phyloP scores from a whole-genome alignment of 2,888 invertebrate genomes.

The Pomacea canaliculata region DNA sequence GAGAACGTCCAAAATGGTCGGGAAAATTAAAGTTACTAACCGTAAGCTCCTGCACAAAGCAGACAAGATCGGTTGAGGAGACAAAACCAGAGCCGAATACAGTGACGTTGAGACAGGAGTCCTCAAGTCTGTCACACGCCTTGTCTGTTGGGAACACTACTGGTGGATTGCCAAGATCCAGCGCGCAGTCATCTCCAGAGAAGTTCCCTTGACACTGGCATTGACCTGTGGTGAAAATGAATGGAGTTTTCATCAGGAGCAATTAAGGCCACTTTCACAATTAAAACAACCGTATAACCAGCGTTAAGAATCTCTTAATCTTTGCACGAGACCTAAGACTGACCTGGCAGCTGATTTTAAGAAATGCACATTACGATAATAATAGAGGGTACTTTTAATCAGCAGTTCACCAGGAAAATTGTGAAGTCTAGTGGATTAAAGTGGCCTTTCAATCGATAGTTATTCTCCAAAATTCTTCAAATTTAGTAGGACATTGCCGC shows the following conservation, averaged over 20 bases:
- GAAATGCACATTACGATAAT: too few species aligned
- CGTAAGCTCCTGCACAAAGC: slow-evolving; percentile 34
- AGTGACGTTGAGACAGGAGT: slow-evolving; percentile 35
- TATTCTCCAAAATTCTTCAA: too few species aligned
- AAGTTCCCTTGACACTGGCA: slow-evolving; percentile 40
- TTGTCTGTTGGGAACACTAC: slow-evolving; percentile 21
- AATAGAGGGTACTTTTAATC: background rate
- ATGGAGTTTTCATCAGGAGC: background rate
- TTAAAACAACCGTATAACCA: background rate
- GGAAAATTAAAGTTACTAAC: slow-evolving; percentile 24
- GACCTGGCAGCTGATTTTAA: too few species aligned
- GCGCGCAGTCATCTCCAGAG: slow-evolving; percentile 39
- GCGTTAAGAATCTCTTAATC: too few species aligned
- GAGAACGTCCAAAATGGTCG: too few species aligned
- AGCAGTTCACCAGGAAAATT: too few species aligned
- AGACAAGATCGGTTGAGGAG: slow-evolving; percentile 35
- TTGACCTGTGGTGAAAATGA: slow-evolving; percentile 26
- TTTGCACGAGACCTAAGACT: too few species aligned
- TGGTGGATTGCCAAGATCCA: slow-evolving; percentile 33
- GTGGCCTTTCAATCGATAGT: too few species aligned
- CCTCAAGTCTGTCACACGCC: slow-evolving; percentile 38
- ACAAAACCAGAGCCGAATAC: slow-evolving; percentile 41
- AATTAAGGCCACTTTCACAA: background rate
- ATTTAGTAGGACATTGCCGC: too few species aligned
- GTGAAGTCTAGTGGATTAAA: too few species aligned